phyloP scores from a whole-genome alignment of 2,113 vertebrate genomes.

The Oncorhynchus kisutch region DNA sequence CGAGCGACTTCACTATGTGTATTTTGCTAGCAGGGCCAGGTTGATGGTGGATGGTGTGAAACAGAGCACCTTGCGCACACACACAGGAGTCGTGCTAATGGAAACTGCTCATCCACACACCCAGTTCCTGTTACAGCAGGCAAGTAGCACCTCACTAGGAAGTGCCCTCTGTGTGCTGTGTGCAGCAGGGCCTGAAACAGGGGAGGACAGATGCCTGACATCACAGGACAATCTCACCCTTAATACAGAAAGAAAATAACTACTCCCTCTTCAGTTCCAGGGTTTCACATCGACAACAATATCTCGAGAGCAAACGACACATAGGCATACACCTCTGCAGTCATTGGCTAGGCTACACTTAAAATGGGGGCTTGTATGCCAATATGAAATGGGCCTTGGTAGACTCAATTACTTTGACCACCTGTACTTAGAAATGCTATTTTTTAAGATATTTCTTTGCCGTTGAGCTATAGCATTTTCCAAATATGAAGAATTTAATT shows the following conservation, averaged over 20 bases:
- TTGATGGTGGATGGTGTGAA: slow-evolving; percentile 32
- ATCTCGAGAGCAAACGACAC: neutral
- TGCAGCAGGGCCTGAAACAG: slow-evolving; percentile 51
- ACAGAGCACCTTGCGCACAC: slow-evolving; percentile 27
- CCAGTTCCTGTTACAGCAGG: slow-evolving; percentile 29
- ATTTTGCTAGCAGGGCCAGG: slow-evolving; percentile 4
- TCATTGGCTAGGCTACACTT: no score
- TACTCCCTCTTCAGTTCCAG: slow-evolving; percentile 14
- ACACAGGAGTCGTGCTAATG: slow-evolving; percentile 7
- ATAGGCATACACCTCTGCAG: neutral
- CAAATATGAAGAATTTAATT: neutral
- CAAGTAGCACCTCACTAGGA: neutral
- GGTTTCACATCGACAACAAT: neutral
- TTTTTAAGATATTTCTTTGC: neutral
- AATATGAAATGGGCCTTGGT: no score
- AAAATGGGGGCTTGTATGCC: no score
- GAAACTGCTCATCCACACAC: neutral
- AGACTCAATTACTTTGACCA: neutral
- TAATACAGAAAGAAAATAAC: slow-evolving; percentile 20
- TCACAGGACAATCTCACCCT: slow-evolving; percentile 46
- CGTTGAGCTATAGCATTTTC: neutral
- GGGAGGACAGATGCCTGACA: slow-evolving; percentile 51
- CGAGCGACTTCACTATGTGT: neutral
- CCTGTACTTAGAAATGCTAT: slow-evolving; percentile 1
- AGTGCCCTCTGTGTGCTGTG: slow-evolving; percentile 44